Evolutionary conservation across 2,888 invertebrate genomes (phyloP), one percentile per base, ranked within the genome.

Genomic region (Ophonus ardosiacus): DNA sequence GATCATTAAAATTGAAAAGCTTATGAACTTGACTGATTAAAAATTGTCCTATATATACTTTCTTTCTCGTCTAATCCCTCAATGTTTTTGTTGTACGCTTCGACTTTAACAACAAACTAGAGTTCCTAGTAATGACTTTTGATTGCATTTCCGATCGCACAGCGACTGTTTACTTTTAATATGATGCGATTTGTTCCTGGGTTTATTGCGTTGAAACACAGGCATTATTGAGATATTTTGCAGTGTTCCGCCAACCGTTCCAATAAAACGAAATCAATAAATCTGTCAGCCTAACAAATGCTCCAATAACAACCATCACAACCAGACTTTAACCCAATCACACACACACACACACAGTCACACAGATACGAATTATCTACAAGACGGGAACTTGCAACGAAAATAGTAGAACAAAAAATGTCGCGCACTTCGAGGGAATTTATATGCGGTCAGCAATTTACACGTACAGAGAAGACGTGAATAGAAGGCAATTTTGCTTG

Each of bases 211-310:
- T 68, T 68, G 24, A 68, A 38, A 31, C 38, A 31, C 31, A 38
- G 24, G 6, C 68, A 68, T 68, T 68, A 68, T 68, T 68, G 68
- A 68, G 68, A 68, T 68, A 68, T 31, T 38, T 31, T 38, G 68
- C 68, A 68, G 31, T 68, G 68, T 21, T 68, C 18, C 63, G 21
- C 8, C 24, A 15, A 24, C 24, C 68, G 68, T 68, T 68, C 68
- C 24, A 68, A 68, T 68, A 68, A 68, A 68, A 68, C 68, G 68
- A 68, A 68, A 68, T 68, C 68, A 68, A 68, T 68, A 68, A 68
- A 68, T 68, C 68, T 68, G 21, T 15, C 68, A 15, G 38, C 38
- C 68, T 31, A 68, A 68, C 68, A 68, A 68, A 68, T 68, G 68
- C 31, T 68, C 68, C 68, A 68, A 68, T 68, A 68, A 68, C 24